Evolutionary conservation across 2,797 vertebrate species (phyloP), one percentile per base, ranked within the genome.

Genomic region (Notoglanidium macrostoma): DNA sequence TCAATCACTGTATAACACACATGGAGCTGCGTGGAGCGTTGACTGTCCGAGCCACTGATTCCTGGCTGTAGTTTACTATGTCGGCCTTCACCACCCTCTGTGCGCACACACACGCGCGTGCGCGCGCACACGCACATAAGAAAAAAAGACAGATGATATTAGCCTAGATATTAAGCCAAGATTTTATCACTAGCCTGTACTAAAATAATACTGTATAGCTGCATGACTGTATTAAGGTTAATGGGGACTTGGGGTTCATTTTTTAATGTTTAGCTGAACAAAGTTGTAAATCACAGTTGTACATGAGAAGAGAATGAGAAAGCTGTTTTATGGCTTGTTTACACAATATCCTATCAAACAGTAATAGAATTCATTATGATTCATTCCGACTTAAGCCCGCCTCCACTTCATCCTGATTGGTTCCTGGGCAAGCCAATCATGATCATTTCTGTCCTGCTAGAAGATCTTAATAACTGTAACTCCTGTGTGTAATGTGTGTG

Each of bases 21-120:
- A 99, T 97, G n/a, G 98, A 98, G 94, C 98, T 99, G 92, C 97
- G 96, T 46, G 97, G 97, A 91, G 97, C 95, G 93, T 97, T 97
- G 90, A 96, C 91, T 21, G 96, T 95, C 94, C 98, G 96, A 90
- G 97, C 93, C 95, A 97, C 92, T 2, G 96, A 95, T 89, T 99
- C 98, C 94, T 99, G 98, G 93, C 95, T 98, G 98, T 99, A 99
- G 97, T 99, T 99, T 92, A 99, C 98, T 90, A 99, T 99, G 93
- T 99, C 98, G 74, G 98, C 98, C 94, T 98, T 99, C 94, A 99
- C 97, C 95, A 99, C 98, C 14, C 96, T 96, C 98, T 99, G 8
- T 14, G 17, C 32, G 17, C 59, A 46, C 57, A 35, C 40, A 44
- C 79, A 29, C 70, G 8, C 29, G 0, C 57, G 5, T 67, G 26